These are phyloP conservation scores for Babyrousa celebensis DNA, from an alignment of 2,797 vertebrate genomes.

Conservation along the genomic window DNA sequence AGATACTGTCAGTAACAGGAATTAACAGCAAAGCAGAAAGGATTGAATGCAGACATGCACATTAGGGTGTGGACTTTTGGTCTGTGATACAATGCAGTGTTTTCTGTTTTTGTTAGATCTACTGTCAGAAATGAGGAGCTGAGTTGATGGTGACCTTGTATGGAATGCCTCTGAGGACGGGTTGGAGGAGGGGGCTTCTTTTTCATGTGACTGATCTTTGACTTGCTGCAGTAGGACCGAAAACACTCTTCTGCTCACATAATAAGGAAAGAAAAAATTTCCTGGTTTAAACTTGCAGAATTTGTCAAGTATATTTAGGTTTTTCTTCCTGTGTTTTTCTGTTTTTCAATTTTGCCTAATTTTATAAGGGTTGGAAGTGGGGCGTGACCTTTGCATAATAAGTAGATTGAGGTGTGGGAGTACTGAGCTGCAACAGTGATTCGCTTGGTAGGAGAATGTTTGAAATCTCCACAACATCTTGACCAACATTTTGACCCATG, in stretches of 20 bases:
- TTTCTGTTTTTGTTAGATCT: constrained; percentile 69
- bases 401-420: constrained; percentile 64
- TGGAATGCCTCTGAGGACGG: constrained; percentile 71
- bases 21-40: constrained; percentile 73
- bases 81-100: constrained; percentile 16
- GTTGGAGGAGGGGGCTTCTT: constrained; percentile 19
- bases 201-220: constrained; percentile 81
- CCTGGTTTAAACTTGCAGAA: constrained; percentile 62
- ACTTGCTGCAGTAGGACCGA: constrained; percentile 77
- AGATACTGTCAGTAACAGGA: constrained; percentile 45
- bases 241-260: constrained; percentile 70
- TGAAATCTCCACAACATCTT: constrained; percentile 86
- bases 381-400: constrained; percentile 32
- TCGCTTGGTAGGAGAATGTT: constrained; percentile 89
- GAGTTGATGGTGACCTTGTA: constrained; percentile 45
- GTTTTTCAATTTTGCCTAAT: constrained; percentile 57
- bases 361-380: constrained; percentile 60
- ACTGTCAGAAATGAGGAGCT: neutral
- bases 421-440: constrained; percentile 86
- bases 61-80: neutral
- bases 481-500: constrained; percentile 70
- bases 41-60: neutral
- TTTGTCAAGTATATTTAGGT: constrained; percentile 70
- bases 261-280: constrained; percentile 66
- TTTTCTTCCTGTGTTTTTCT: constrained; percentile 59